Evolutionary conservation across 2,888 invertebrate genomes (phyloP).

Genomic region (Sabellastarte sp.): DNA sequence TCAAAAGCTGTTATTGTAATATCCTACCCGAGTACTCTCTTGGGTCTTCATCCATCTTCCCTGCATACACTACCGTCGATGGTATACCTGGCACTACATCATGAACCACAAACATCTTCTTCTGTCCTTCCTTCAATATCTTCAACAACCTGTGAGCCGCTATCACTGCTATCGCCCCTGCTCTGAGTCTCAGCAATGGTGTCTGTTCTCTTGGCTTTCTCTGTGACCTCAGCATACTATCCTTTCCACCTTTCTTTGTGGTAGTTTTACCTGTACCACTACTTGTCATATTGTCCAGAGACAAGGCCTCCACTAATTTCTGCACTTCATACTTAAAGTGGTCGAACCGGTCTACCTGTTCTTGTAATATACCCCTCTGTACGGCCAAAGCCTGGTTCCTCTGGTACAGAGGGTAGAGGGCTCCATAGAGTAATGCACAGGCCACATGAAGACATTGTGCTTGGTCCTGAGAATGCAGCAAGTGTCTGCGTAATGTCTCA

Average conservation of each 20-base stretch:
- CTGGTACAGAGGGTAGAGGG: constrained; percentile 46
- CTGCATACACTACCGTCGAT: constrained; percentile 43
- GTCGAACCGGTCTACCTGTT: constrained; percentile 43
- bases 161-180: constrained; percentile 45
- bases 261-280: too few species aligned
- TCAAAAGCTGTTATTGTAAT: too few species aligned
- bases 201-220: neutral
- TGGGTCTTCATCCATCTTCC: constrained; percentile 19
- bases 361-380: constrained; percentile 45
- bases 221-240: neutral
- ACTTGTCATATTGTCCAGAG: neutral
- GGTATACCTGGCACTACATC: constrained; percentile 36
- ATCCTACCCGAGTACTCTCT: neutral
- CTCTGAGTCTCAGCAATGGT: constrained; percentile 44
- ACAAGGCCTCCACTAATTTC: neutral
- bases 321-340: constrained; percentile 38
- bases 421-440: constrained; percentile 49
- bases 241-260: neutral
- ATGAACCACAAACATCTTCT: constrained; percentile 41
- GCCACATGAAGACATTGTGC: constrained; percentile 42
- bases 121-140: neutral
- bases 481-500: constrained; percentile 37
- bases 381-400: constrained; percentile 36
- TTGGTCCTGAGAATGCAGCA: constrained; percentile 38
- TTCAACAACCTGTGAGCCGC: constrained; percentile 40